phyloP scores from a whole-genome alignment of 2,113 vertebrate genomes.

The Plestiodon gilberti region DNA sequence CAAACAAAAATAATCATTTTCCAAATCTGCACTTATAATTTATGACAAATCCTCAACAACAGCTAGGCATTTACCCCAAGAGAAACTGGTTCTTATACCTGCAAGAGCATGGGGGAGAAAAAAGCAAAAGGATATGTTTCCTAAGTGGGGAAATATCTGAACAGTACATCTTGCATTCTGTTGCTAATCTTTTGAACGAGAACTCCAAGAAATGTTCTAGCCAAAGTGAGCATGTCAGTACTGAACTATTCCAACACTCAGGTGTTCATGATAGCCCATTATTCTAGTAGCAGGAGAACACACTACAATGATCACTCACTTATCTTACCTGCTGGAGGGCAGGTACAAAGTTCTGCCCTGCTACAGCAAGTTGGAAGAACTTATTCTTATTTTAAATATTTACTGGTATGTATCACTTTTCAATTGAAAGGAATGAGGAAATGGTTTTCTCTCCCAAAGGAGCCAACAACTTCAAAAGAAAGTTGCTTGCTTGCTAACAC shows the following conservation, averaged over 20 bases:
- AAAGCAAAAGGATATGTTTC: background rate
- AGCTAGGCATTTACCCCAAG: background rate
- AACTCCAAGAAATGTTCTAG: background rate
- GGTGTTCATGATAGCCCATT: too few species aligned
- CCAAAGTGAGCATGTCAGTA: background rate
- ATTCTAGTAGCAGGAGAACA: too few species aligned
- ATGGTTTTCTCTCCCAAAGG: too few species aligned
- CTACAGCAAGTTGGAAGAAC: too few species aligned
- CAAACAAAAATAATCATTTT: background rate
- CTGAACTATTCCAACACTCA: background rate
- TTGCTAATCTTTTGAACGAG: background rate
- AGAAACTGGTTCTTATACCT: background rate
- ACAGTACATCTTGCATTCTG: background rate
- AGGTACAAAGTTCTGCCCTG: too few species aligned
- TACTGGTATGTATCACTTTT: too few species aligned
- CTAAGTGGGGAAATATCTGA: background rate
- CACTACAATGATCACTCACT: too few species aligned
- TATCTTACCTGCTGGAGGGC: too few species aligned
- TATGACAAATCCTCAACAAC: background rate
- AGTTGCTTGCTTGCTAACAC: too few species aligned
- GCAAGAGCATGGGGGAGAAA: background rate
- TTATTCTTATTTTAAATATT: too few species aligned
- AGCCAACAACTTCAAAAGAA: too few species aligned
- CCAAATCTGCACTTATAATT: background rate
- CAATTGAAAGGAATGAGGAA: too few species aligned